Conservation (phyloP, 2,797 vertebrate species). For the Channallabes apus region DNA sequence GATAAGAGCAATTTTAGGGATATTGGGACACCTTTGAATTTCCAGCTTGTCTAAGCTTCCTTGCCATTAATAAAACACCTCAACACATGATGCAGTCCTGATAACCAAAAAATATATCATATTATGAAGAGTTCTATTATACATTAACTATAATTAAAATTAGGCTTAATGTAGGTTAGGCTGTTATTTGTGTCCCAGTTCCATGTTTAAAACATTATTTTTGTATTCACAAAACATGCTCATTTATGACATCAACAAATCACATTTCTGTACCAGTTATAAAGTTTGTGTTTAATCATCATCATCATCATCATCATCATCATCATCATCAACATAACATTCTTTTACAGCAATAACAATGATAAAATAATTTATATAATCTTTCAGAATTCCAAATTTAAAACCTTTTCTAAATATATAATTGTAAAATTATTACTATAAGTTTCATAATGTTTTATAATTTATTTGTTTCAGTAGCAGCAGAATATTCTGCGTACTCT, state of each 20-base stretch:
- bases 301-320: neutral
- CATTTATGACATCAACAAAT: neutral
- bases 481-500: neutral
- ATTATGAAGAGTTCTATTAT: neutral
- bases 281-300: neutral
- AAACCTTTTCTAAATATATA: neutral
- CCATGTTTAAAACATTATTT: neutral
- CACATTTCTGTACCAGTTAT: neutral
- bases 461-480: neutral
- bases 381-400: neutral
- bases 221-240: too few relatives aligned
- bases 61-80: neutral
- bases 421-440: neutral
- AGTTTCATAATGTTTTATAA: neutral
- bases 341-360: neutral
- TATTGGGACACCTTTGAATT: conserved; percentile 3
- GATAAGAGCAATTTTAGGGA: neutral
- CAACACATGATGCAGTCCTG: neutral
- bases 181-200: neutral
- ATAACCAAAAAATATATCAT: neutral
- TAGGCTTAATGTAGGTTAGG: too few relatives aligned
- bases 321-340: neutral
- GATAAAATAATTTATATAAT: neutral
- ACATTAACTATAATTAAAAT: too few relatives aligned
- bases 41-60: neutral